Evolutionary conservation across 2,113 vertebrate species (phyloP), one percentile per base, ranked within the genome.

Genomic region (Megaleporinus macrocephalus): DNA sequence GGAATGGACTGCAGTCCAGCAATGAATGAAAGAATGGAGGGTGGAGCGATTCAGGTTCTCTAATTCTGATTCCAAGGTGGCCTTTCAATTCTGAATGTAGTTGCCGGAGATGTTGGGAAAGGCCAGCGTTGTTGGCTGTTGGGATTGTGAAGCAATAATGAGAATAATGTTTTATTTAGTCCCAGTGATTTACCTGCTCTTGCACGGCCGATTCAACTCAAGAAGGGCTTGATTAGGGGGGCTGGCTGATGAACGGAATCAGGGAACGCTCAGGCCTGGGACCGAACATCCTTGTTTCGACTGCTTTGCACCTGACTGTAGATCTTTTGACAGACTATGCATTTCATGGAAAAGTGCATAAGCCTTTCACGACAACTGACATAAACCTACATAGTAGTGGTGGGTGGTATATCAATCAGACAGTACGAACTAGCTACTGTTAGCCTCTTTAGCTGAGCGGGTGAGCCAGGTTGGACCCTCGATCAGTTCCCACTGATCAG

Each of bases 61-160:
- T 63, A 2, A 29, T 29, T 44, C 26, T 49, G 20, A 72, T 80
- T 61, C 75, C 53, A 63, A 79, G 76, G 62, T 63, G 62, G 24
- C 47, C 36, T 24, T 80, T 66, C 57, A 41, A 24, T 79, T 61
- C 36, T 82, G 83, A 85, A 85, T 87, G 83, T 87, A 84, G 49
- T n/a, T 30, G 55, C 76, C 78, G 55, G 33, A 63, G 71, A 18
- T 41, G 59, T 79, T 65, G 18, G 49, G 29, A 36, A 77, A 30
- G 1, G 3, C 12, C 49, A 16, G 14, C 33, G 62, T 33, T 68
- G 76, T 33, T 15, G 30, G 27, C 65, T 79, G 41, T 44, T 51
- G 68, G 69, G 49, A 62, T 63, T 73, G 73, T 63, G 26, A 65
- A 63, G 41, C 70, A 20, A 73, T 33, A 72, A 61, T 59, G 47